These are phyloP conservation scores for Volucella bombylans DNA, from an alignment of 2,888 invertebrate species.

Conservation along the genomic window DNA sequence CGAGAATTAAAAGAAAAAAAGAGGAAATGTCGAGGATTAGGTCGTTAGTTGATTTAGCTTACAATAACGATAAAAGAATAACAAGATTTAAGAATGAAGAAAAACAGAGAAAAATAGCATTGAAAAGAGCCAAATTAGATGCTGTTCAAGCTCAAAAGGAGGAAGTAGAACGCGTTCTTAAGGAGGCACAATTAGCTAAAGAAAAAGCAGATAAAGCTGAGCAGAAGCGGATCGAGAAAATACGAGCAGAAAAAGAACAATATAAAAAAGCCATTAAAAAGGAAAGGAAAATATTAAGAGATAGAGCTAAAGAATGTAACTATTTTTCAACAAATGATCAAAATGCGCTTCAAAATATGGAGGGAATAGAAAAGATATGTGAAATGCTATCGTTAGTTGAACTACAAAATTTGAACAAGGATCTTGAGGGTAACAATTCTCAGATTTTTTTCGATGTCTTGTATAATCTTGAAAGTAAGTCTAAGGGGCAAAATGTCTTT, in stretches of 20 bases:
- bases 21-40: conserved; percentile 97
- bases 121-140: conserved; percentile 93
- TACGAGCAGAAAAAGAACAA: conserved; percentile 92
- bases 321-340: conserved; percentile 89
- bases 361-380: conserved; percentile 95
- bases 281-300: conserved; percentile 91
- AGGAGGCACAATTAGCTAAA: conserved; percentile 89
- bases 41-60: conserved; percentile 95
- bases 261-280: conserved; percentile 93
- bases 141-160: conserved; percentile 91
- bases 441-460: conserved; percentile 87
- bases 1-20: conserved; percentile 95
- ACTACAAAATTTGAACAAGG: conserved; percentile 89
- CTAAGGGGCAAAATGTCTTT: conserved; percentile 86
- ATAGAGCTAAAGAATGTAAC: conserved; percentile 90
- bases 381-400: conserved; percentile 89
- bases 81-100: conserved; percentile 96
- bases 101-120: conserved; percentile 93
- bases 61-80: conserved; percentile 96
- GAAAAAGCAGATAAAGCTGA: conserved; percentile 92
- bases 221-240: conserved; percentile 90
- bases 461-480: conserved; percentile 88
- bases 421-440: conserved; percentile 86
- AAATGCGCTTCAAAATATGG: conserved; percentile 91
- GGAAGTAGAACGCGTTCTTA: conserved; percentile 90